Evolutionary conservation across 2,113 vertebrate species (phyloP).

Genomic region (Malurus elegans): DNA sequence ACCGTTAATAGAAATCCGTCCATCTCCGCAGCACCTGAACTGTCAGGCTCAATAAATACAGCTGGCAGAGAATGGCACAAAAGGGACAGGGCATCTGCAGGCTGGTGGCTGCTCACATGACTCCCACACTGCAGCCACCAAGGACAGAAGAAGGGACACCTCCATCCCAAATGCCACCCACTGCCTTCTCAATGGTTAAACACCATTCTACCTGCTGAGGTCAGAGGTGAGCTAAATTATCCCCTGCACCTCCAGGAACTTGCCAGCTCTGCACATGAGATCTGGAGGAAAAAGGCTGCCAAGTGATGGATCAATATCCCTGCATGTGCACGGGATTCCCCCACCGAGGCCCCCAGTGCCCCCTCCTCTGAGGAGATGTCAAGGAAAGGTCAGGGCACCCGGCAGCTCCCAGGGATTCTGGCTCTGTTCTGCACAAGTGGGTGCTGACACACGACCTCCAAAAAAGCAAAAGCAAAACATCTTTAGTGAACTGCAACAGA

Average conservation of each 20-base stretch:
- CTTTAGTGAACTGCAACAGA: neutral
- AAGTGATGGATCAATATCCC: neutral
- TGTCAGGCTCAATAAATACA: neutral
- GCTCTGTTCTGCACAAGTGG: neutral
- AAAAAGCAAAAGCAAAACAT: neutral
- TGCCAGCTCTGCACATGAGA: neutral
- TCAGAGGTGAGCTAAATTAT: neutral
- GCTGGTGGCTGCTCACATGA: neutral
- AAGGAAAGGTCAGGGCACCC: neutral
- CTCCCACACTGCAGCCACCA: neutral
- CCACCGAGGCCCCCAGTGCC: fast-evolving
- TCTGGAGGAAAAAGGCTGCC: neutral
- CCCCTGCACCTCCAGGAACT: neutral
- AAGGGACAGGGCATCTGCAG: neutral
- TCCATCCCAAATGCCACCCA: neutral
- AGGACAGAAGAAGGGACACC: neutral
- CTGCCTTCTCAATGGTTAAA: neutral
- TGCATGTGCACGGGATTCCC: neutral
- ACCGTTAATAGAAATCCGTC: neutral
- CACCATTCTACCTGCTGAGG: neutral
- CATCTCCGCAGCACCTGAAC: neutral
- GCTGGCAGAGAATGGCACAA: neutral
- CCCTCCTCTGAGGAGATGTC: neutral
- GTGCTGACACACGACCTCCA: neutral
- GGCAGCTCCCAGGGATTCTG: neutral